phyloP scores from a whole-genome alignment of 2,113 vertebrate genomes.

The Phalacrocorax brasilianus region DNA sequence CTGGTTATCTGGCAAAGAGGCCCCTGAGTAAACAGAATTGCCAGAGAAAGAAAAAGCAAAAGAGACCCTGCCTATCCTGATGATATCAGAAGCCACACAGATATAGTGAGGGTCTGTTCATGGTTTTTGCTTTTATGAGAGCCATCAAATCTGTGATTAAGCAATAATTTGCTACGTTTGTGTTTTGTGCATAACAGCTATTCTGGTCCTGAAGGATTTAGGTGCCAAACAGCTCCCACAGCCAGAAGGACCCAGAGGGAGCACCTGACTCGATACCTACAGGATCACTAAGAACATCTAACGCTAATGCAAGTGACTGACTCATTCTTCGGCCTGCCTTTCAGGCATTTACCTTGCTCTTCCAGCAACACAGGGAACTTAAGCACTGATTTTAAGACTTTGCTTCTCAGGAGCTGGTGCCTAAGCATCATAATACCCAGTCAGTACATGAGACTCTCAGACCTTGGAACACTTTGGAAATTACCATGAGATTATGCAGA shows the following conservation, averaged over 20 bases:
- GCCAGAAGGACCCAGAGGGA: neutral
- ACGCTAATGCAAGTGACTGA: neutral
- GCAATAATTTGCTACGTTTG: neutral
- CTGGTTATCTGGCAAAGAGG: neutral
- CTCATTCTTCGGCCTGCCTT: neutral
- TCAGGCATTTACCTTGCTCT: neutral
- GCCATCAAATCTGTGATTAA: neutral
- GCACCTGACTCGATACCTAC: neutral
- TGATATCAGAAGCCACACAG: neutral
- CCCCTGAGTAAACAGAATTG: neutral
- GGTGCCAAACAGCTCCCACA: neutral
- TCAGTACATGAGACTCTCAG: neutral
- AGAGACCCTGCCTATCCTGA: neutral
- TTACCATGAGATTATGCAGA: neutral
- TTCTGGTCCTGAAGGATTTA: neutral
- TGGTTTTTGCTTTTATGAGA: neutral
- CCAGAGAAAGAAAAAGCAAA: neutral
- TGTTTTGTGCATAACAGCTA: rapidly evolving
- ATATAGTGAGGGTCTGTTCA: neutral
- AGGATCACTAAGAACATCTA: neutral
- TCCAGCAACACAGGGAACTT: neutral
- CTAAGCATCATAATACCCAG: neutral
- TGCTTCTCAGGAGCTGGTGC: neutral
- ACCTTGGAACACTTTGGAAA: neutral
- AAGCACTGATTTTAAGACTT: neutral